Conservation (phyloP, 2,797 vertebrate genomes). For the Takifugu rubripes region DNA sequence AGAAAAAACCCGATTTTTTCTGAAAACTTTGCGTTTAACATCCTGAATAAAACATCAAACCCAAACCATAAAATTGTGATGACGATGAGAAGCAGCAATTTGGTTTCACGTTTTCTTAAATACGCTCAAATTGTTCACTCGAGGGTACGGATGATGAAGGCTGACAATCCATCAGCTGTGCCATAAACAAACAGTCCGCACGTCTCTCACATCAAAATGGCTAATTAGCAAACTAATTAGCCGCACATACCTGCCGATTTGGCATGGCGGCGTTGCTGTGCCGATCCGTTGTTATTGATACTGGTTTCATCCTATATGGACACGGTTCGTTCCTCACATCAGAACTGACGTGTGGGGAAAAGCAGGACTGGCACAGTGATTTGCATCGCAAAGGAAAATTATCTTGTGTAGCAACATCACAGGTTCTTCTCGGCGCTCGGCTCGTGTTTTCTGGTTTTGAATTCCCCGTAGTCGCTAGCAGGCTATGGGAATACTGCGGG, state of each 20-base stretch:
- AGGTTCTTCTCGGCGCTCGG: no score
- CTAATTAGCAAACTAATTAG: constrained; percentile 58
- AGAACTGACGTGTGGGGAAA: constrained; percentile 9
- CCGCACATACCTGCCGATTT: constrained; percentile 42
- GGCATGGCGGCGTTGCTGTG: constrained; percentile 30
- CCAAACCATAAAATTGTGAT: neutral
- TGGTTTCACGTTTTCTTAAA: neutral
- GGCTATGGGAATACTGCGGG: no score
- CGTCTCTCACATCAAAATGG: constrained; percentile 31
- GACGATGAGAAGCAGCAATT: neutral
- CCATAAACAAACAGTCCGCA: constrained; percentile 27
- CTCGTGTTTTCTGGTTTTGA: constrained; percentile 3
- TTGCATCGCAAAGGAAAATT: constrained; percentile 6
- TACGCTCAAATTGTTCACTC: constrained; percentile 2
- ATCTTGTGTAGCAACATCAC: neutral
- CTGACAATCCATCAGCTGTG: constrained; percentile 13
- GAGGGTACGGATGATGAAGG: constrained; percentile 15
- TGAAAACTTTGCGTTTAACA: no score
- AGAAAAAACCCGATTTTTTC: no score
- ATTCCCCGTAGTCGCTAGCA: neutral
- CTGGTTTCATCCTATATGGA: constrained; percentile 18
- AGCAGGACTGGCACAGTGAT: constrained; percentile 6
- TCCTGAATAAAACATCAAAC: neutral
- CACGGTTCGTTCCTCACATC: constrained; percentile 35
- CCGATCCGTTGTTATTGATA: constrained; percentile 26